These are phyloP conservation scores for Drosophila parabipectinata DNA, from an alignment of 1,140 invertebrate genomes.

Conservation along the genomic window DNA sequence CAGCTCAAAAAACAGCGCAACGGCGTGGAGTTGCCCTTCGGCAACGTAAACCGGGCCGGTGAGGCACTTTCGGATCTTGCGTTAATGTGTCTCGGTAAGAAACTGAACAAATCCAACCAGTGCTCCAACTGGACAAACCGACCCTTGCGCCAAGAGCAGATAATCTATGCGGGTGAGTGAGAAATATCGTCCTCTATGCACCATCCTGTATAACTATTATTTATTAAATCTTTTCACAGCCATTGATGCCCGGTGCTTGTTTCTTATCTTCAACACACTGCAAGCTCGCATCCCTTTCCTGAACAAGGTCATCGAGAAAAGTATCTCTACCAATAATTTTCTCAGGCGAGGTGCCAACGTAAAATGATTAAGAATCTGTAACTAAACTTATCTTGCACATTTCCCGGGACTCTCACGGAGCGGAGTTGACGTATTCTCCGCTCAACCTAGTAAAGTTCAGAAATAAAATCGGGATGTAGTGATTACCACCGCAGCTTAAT, in stretches of 20 bases:
- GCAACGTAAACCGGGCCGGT: slow-evolving; percentile 57
- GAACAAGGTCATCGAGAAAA: slow-evolving; percentile 85
- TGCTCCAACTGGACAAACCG: slow-evolving; percentile 94
- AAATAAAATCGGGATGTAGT: slow-evolving; percentile 76
- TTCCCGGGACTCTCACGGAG: slow-evolving; percentile 21
- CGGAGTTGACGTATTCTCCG: slow-evolving; percentile 21
- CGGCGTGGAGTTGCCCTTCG: slow-evolving; percentile 65
- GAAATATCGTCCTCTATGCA: background rate
- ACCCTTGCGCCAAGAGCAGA: slow-evolving; percentile 89
- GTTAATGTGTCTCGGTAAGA: slow-evolving; percentile 88
- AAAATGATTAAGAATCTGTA: slow-evolving; percentile 41
- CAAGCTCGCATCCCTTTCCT: slow-evolving; percentile 85
- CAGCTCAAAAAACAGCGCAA: slow-evolving; percentile 62
- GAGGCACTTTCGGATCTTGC: slow-evolving; percentile 88
- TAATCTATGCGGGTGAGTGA: slow-evolving; percentile 89
- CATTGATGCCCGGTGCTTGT: slow-evolving; percentile 90
- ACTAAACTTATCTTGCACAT: background rate
- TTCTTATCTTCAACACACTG: slow-evolving; percentile 89
- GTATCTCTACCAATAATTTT: slow-evolving; percentile 80
- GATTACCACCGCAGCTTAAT: slow-evolving; percentile 18
- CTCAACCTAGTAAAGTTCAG: slow-evolving; percentile 37
- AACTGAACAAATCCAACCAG: slow-evolving; percentile 91
- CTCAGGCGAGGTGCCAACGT: slow-evolving; percentile 58
- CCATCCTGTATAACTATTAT: background rate
- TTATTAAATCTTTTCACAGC: slow-evolving; percentile 84